Base-by-base conservation (phyloP, 2,888 invertebrate species). In the Embidobia sp. region DNA sequence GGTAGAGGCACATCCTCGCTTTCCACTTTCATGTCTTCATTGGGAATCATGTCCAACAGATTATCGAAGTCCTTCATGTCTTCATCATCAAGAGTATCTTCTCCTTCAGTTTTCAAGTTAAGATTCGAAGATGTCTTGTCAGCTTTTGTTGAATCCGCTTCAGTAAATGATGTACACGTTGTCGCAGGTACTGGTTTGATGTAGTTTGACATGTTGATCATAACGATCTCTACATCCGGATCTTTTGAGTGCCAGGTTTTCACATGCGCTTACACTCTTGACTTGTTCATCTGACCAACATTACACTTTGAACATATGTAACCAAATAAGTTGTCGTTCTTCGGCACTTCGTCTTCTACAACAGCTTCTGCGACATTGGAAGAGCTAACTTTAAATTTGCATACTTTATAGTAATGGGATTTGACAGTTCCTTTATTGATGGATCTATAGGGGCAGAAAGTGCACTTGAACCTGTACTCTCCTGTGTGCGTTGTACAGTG, bases 401-500 rank as follows among this genome's bases (percentile, higher is more conserved):
- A 89, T 0, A 83, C 79, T 57, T 88, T 87, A 40, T 88, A 89
- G 27, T 83, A 89, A 49, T 89, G 89, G 0, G 87, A 83, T n/a
- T 79, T 85, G 63, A 88, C 84, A 0, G 89, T 86, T 0, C 85
- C 81, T 42, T 83, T 87, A 0, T 85, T 82, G 82, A 84, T 90
- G 85, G 80, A 84, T 81, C 78, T 87, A 85, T 74, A 87, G 57
- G 87, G 81, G 80, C 96, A 96, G 44, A 90, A 89, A 0, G 91
- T 91, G 86, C 96, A 96, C 15, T 90, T 87, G 73, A 92, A 93
- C 59, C 93, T 91, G 81, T 93, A 94, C 88, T 96, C 96, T 0
- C 96, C 96, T 0, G 96, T 96, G 74, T 96, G 96, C 44, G 90
- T 91, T 15, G 93, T 92, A 33, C 95, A 91, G 83, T 96, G 96